These are phyloP conservation scores for Electrophaes corylata DNA, from an alignment of 2,888 invertebrate species.

Conservation along the genomic window DNA sequence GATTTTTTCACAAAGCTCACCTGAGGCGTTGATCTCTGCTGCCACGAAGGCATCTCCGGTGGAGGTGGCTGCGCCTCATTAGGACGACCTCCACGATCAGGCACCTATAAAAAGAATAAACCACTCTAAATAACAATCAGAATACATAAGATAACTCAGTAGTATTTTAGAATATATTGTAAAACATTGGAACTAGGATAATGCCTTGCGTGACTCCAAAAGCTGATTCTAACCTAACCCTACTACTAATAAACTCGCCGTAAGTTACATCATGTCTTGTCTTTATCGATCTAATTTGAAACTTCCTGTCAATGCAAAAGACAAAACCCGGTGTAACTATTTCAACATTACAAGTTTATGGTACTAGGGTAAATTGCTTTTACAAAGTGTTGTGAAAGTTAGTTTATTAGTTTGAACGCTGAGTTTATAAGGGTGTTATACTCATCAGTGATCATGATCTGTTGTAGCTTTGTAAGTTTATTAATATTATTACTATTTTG, in stretches of 20 bases:
- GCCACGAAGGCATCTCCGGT: conserved; percentile 99
- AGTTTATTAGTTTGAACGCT: too few species aligned
- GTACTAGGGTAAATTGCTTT: too few species aligned
- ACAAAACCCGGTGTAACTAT: too few species aligned
- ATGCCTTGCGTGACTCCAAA: not conserved
- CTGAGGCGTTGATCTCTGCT: conserved; percentile 64
- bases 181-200: conserved; percentile 14
- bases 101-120: conserved; percentile 84
- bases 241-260: too few species aligned
- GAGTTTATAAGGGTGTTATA: too few species aligned
- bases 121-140: not conserved
- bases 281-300: too few species aligned
- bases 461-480: not conserved
- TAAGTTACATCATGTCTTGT: too few species aligned
- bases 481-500: not conserved
- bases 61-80: conserved; percentile 96
- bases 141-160: not conserved
- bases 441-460: not conserved
- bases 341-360: too few species aligned
- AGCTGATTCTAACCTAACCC: not conserved
- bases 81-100: conserved; percentile 97
- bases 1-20: conserved; percentile 9
- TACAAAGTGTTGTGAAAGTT: too few species aligned
- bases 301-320: too few species aligned
- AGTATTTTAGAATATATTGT: not conserved